Conservation (phyloP, 2,797 vertebrate species). For the Betta splendens region DNA sequence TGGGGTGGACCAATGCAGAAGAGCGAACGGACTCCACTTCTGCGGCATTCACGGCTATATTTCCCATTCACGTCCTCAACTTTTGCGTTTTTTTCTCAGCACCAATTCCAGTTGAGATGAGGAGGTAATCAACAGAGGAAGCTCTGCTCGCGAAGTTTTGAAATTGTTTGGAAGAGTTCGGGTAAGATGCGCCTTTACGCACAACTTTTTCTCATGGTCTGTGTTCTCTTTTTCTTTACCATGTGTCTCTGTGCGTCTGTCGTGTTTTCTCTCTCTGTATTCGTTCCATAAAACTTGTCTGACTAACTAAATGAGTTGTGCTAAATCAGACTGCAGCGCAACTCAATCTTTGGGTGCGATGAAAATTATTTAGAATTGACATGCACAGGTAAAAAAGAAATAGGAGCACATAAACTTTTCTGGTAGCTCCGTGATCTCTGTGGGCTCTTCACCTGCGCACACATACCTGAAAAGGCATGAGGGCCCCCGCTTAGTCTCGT, state of each 20-base stretch:
- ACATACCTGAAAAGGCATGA: neutral
- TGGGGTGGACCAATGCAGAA: conserved; percentile 63
- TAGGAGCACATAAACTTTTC: accelerated
- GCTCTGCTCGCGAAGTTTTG: conserved; percentile 28
- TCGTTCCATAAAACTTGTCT: conserved; percentile 1
- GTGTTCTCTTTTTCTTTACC: neutral
- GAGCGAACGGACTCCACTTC: conserved; percentile 67
- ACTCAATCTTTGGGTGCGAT: neutral
- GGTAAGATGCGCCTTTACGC: conserved; percentile 71
- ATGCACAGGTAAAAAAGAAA: neutral
- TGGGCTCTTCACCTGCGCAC: neutral
- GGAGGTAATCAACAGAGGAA: conserved; percentile 50
- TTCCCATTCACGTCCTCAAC: conserved; percentile 33
- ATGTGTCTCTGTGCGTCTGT: neutral
- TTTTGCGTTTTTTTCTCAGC: conserved; percentile 17
- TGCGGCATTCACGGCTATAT: conserved; percentile 68
- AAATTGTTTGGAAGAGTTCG: conserved; percentile 56
- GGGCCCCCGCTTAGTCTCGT: conserved; percentile 4
- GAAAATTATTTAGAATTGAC: neutral
- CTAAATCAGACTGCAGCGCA: neutral
- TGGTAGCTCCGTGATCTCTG: neutral
- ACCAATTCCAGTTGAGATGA: conserved; percentile 56
- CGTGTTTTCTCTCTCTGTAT: neutral
- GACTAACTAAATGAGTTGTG: neutral
- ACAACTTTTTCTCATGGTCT: conserved; percentile 15